Evolutionary conservation across 23 tunicate genomes (phyloP).

Genomic region (Corella eumyota): DNA sequence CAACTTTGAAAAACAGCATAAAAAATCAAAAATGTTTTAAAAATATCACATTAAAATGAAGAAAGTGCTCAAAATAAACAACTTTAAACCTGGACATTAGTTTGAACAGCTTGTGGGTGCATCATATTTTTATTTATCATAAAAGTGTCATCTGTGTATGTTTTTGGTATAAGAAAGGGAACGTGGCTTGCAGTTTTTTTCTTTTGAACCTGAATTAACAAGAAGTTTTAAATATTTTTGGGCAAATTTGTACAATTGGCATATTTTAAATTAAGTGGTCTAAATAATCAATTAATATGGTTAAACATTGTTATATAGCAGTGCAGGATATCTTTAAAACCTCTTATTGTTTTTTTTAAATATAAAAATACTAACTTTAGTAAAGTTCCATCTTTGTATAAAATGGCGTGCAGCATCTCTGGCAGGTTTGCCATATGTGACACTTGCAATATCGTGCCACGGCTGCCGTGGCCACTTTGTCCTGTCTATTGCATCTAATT

Average conservation of each 20-base stretch:
- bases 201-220: conserved; percentile 55
- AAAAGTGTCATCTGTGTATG: conserved; percentile 55
- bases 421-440: conserved; percentile 92
- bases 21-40: neutral
- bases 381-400: conserved; percentile 96
- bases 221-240: neutral
- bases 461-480: conserved; percentile 68
- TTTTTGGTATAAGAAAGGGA: conserved; percentile 66
- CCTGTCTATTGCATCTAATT: conserved; percentile 57
- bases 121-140: conserved; percentile 11
- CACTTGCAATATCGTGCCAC: conserved; percentile 97
- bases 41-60: neutral
- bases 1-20: neutral
- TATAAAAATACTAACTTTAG: conserved; percentile 34
- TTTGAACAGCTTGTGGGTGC: conserved; percentile 63
- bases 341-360: neutral
- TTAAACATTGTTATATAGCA: too few relatives aligned
- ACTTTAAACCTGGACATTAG: conserved; percentile 66
- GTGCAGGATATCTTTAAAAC: neutral
- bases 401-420: conserved; percentile 95
- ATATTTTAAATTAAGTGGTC: neutral
- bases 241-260: neutral
- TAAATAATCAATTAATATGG: neutral
- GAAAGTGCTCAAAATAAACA: neutral
- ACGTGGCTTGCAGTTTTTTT: conserved; percentile 53